Percentiles rank a stretch among this genome's conserved stretches.
These are phyloP conservation scores for Myiotriccus ornatus DNA, from an alignment of 2,797 vertebrate genomes.

Conservation along the genomic window DNA sequence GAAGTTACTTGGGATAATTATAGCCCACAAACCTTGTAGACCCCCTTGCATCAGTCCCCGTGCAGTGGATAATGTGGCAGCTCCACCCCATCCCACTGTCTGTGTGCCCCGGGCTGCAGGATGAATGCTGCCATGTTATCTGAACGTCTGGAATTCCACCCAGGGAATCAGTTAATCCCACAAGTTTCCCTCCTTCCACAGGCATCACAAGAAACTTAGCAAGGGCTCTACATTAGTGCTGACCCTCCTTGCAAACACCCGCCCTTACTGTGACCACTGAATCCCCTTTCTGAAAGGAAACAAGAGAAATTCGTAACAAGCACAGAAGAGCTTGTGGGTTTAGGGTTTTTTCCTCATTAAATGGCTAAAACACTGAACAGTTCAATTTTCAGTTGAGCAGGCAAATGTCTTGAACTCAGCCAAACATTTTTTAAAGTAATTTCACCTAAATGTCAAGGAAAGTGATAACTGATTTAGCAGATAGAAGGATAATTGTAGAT, in stretches of 20 bases:
- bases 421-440: not conserved
- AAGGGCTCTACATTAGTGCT: not conserved
- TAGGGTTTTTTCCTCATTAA: no score
- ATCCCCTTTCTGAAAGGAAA: not conserved
- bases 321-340: not conserved
- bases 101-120: not conserved
- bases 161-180: not conserved
- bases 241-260: not conserved
- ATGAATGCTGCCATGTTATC: not conserved
- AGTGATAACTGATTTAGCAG: not conserved
- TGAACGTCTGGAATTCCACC: not conserved
- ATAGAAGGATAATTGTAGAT: not conserved
- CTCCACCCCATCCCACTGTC: not conserved
- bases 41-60: not conserved
- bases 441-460: not conserved
- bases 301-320: not conserved
- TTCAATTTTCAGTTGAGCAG: not conserved
- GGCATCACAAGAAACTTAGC: not conserved
- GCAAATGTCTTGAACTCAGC: not conserved
- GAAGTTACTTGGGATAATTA: constrained; percentile 50
- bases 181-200: not conserved
- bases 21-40: not conserved
- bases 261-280: rapidly evolving
- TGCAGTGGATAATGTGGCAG: not conserved
- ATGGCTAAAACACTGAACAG: not conserved